Evolutionary conservation across 2,888 invertebrate species (phyloP), one percentile per base, ranked within the genome.

Genomic region (Stenoptilia bipunctidactyla): DNA sequence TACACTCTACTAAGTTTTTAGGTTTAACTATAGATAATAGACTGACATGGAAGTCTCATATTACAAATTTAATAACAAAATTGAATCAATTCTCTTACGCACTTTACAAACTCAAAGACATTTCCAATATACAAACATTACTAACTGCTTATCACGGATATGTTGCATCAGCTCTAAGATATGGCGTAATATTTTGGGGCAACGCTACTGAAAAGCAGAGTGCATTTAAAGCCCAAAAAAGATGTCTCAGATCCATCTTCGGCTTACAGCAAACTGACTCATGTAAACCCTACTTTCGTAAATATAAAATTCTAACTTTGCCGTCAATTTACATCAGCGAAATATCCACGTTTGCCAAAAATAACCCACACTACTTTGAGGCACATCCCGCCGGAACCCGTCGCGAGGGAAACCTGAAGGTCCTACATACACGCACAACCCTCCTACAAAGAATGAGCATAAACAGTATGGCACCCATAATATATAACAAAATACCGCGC

Each of bases 161-260:
- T 13, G 39, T 38, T 12, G 20, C 34, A 13, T 40, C 43, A 15
- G 38, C 15, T 1, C 12, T 43, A n/a, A 38, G 43, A 15, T 43
- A 40, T 30, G 43, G 43, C 10, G 14, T 43, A 4, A 43, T 43
- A 13, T 43, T 43, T 12, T 43, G 43, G 43, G 43, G 40, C 10
- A 40, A 40, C 35, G 34, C 36, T 9, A 38, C 25, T 10, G 27
- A 40, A 1, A 40, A 12, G 12, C 15, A 25, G 2, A 13, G 2
- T 6, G 33, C 27, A 3, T 42, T 42, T n/a, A 38, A 15, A 15
- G 25, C 41, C 1, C 41, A 42, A 20, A 38, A 38, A 34, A 14
- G 27, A 14, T 43, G 43, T 15, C 9, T 43, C 3, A 30, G 40
- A 14, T 27, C 43, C 2, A 34, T 43, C 10, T 40, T 37, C 27